Evolutionary conservation across 1,140 invertebrate genomes (phyloP), one percentile per base, ranked within the genome.

Genomic region (Euura lappo): DNA sequence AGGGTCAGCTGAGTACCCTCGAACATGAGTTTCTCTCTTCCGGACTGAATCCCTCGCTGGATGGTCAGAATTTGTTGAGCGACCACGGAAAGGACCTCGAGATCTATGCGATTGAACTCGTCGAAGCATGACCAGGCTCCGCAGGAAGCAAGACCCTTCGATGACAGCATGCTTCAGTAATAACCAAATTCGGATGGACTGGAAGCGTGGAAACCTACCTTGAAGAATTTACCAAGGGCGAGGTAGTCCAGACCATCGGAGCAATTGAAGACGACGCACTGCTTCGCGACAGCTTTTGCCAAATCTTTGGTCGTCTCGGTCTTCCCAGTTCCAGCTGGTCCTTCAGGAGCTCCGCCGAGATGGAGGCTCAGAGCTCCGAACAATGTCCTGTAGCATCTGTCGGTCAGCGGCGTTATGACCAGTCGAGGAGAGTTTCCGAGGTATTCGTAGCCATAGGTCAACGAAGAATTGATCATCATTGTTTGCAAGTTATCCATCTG

Each of bases 91-190:
- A 98, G 83, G 60, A 98, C 97, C 85, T 95, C 94, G 46, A 95
- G 81, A 80, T 95, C 93, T 74, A 95, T 95, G 8, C 94, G 90
- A 82, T 95, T 95, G 84, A 99, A 99, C 86, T 99, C 97, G 82
- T 99, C 97, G 83, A 99, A 98, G 85, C 97, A 99, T 0, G 96
- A 96, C 97, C 97, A 99, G 1, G 97, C 97, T 6, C 98, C 98
- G 80, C 96, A 97, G 1, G 97, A 96, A 3, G 97, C 96, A 64
- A 99, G 86, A 73, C 97, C 97, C 93, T 93, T 69, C 2, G 78
- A 76, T 76, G 77, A 73, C 46, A 68, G 46, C 74, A 65, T 67
- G 45, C 68, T 45, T 71, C 6, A 45, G 69, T 44, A 44, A 42
- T 28, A 11, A 68, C 44, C 43, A 10, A 51, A 45, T 42, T 3